A percentile compares a stretch with the other conserved stretches of the same genome.
These are phyloP conservation scores for Zaprionus tsacasi DNA, from an alignment of 1,140 invertebrate genomes.

Conservation along the genomic window DNA sequence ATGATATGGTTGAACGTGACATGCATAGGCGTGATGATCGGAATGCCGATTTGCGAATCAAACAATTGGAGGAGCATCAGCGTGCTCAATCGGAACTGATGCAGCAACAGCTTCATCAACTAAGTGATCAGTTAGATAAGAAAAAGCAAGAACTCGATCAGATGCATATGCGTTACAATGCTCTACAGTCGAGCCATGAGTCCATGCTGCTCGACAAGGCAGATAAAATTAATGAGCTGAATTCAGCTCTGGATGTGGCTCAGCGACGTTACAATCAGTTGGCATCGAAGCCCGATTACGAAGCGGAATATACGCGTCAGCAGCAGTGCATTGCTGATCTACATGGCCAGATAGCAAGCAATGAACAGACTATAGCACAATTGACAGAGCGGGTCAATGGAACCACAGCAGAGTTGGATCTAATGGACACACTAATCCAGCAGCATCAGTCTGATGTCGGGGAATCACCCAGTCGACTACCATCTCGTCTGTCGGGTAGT, in stretches of 20 bases:
- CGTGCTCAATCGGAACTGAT: conserved; percentile 68
- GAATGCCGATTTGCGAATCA: conserved; percentile 59
- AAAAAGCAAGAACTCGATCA: conserved; percentile 85
- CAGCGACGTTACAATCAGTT: conserved; percentile 77
- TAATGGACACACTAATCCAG: conserved; percentile 76
- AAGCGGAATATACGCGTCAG: conserved; percentile 56
- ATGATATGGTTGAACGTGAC: conserved; percentile 72
- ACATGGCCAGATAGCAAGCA: conserved; percentile 62
- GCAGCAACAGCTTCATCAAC: conserved; percentile 68
- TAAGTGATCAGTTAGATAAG: conserved; percentile 69
- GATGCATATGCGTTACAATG: conserved; percentile 85
- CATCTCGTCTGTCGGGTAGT: conserved; percentile 59
- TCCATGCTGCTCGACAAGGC: conserved; percentile 86
- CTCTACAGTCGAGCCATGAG: conserved; percentile 85
- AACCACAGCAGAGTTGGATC: conserved; percentile 73
- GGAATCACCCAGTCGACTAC: conserved; percentile 45
- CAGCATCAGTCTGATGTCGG: conserved; percentile 63
- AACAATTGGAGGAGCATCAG: conserved; percentile 71
- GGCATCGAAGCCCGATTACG: conserved; percentile 45
- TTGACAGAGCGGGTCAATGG: conserved; percentile 63
- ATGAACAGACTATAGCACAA: conserved; percentile 67
- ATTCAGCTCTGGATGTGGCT: conserved; percentile 85
- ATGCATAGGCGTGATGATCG: conserved; percentile 62
- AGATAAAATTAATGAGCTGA: conserved; percentile 85
- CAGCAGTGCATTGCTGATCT: conserved; percentile 61